Percentiles rank a stretch among this genome's conserved stretches.
These are phyloP conservation scores for Oreonectes daqikongensis DNA, from an alignment of 2,797 vertebrate species.

Conservation along the genomic window DNA sequence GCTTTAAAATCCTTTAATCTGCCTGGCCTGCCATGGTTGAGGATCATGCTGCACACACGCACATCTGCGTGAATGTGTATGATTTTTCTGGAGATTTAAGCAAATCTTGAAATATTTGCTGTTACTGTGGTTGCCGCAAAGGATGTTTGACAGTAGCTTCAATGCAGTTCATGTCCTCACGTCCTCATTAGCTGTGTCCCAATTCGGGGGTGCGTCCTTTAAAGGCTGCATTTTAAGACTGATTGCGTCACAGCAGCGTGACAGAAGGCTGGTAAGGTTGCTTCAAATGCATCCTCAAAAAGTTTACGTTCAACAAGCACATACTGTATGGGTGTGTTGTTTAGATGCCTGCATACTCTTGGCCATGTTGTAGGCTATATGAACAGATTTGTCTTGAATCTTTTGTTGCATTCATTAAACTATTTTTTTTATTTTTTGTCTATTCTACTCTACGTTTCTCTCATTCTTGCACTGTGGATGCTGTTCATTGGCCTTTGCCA, in stretches of 20 bases:
- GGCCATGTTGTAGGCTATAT: not conserved
- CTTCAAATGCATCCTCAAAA: not conserved
- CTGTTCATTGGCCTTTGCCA: not conserved
- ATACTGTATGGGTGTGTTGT: not conserved
- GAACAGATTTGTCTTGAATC: not conserved
- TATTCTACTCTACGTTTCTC: not conserved
- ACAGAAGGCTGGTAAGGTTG: too few species aligned
- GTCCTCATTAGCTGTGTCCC: too few species aligned
- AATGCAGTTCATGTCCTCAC: too few species aligned
- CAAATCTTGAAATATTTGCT: too few species aligned
- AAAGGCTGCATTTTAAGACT: too few species aligned
- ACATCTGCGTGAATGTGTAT: not conserved
- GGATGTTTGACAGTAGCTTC: too few species aligned
- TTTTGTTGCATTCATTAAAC: not conserved
- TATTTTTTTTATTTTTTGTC: not conserved
- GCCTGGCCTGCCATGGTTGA: not conserved
- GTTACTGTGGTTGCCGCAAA: too few species aligned
- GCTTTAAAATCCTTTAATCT: slow-evolving; percentile 18
- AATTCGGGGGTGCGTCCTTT: too few species aligned
- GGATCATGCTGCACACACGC: not conserved
- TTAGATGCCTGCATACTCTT: not conserved
- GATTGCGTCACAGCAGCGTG: too few species aligned
- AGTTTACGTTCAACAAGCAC: not conserved
- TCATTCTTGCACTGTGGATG: slow-evolving; percentile 2
- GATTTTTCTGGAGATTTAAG: not conserved